Conservation (phyloP, 2,113 vertebrate genomes). For the Paracanthobrama guichenoti region DNA sequence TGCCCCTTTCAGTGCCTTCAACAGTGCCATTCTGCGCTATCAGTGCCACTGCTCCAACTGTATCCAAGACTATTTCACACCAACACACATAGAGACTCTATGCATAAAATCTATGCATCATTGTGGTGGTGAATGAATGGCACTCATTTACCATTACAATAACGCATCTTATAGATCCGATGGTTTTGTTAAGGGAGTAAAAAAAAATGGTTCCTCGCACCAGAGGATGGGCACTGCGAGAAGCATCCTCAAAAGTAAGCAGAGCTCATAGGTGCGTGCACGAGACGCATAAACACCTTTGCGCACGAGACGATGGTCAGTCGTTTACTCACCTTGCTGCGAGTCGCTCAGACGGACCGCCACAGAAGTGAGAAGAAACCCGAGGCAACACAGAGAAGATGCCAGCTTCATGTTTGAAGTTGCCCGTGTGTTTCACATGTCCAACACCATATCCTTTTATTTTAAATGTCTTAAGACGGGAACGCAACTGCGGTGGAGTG, state of each 20-base stretch:
- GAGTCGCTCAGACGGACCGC: slow-evolving; percentile 77
- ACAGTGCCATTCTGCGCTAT: slow-evolving; percentile 65
- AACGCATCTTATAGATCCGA: not conserved
- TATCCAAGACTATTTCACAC: slow-evolving; percentile 13
- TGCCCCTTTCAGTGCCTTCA: slow-evolving; percentile 59
- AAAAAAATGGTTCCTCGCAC: not conserved
- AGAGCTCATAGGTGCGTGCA: not conserved
- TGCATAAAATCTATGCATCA: not conserved
- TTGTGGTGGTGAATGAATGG: slow-evolving; percentile 10
- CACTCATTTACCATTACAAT: not conserved
- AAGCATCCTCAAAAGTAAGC: slow-evolving; percentile 1
- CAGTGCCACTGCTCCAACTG: slow-evolving; percentile 29
- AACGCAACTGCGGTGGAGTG: slow-evolving; percentile 30
- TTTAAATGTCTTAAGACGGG: slow-evolving; percentile 38
- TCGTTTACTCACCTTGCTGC: slow-evolving; percentile 86
- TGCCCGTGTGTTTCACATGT: slow-evolving; percentile 80
- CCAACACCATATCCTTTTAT: slow-evolving; percentile 69
- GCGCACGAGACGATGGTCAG: slow-evolving; percentile 57
- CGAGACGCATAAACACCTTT: slow-evolving; percentile 46
- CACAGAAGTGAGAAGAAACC: slow-evolving; percentile 77
- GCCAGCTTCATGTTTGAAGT: slow-evolving; percentile 75
- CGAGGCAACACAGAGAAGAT: slow-evolving; percentile 75
- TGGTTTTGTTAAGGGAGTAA: not conserved
- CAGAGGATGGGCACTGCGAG: not conserved
- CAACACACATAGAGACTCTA: slow-evolving; percentile 27